These are phyloP conservation scores for Idaea straminata DNA, from an alignment of 2,888 invertebrate genomes.

Conservation along the genomic window DNA sequence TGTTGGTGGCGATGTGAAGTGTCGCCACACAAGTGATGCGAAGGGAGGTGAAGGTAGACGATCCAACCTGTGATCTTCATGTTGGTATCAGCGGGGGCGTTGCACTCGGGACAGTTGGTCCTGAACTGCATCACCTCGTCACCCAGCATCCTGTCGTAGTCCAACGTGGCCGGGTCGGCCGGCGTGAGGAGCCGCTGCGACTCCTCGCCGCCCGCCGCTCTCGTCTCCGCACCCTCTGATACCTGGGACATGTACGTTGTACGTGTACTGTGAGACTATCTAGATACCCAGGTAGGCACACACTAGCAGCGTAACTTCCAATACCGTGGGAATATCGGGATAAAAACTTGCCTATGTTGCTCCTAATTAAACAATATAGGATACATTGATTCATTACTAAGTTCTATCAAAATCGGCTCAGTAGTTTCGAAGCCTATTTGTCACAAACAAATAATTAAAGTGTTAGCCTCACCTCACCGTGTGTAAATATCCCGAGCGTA, in stretches of 20 bases:
- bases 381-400: too few species aligned
- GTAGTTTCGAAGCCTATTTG: too few species aligned
- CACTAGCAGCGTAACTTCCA: neutral
- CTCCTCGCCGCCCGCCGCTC: constrained; percentile 24
- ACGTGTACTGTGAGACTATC: neutral
- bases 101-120: constrained; percentile 93
- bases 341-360: too few species aligned
- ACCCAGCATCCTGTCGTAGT: constrained; percentile 83
- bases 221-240: too few species aligned
- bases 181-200: constrained; percentile 60
- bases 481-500: constrained; percentile 83
- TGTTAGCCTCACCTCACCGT: constrained; percentile 62
- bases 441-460: too few species aligned
- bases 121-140: constrained; percentile 90
- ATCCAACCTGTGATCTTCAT: constrained; percentile 84
- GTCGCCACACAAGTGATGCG: too few species aligned
- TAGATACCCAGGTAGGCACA: neutral
- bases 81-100: constrained; percentile 87
- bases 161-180: constrained; percentile 78
- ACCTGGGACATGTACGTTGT: too few species aligned
- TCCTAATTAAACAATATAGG: too few species aligned
- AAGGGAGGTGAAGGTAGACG: constrained; percentile 6
- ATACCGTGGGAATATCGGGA: too few species aligned
- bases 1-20: too few species aligned
- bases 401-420: too few species aligned